A percentile compares a stretch with the other conserved stretches of the same genome.
phyloP scores from a whole-genome alignment of 2,888 invertebrate species.

The Graphium colonna region DNA sequence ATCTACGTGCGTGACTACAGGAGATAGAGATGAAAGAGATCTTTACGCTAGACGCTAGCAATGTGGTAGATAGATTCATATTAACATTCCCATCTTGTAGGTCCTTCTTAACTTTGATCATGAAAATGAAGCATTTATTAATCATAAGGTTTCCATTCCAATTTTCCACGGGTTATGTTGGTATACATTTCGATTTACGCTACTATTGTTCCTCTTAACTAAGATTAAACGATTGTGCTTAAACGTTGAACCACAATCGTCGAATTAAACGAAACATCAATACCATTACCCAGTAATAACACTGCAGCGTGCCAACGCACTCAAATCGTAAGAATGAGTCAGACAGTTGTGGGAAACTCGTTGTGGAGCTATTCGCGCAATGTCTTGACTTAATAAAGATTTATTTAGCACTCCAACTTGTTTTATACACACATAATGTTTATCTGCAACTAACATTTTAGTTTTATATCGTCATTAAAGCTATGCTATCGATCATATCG shows the following conservation, averaged over 20 bases:
- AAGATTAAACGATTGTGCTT: background rate
- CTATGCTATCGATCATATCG: background rate
- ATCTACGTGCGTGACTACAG: no score
- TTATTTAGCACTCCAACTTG: background rate
- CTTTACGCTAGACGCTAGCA: no score
- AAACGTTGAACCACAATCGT: background rate
- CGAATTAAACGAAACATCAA: background rate
- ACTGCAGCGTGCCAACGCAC: background rate
- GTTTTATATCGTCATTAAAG: background rate
- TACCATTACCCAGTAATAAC: background rate
- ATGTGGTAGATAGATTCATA: no score
- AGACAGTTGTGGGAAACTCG: conserved; percentile 15
- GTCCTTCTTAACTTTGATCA: no score
- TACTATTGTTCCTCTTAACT: background rate
- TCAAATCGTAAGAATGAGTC: conserved; percentile 12
- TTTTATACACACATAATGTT: background rate
- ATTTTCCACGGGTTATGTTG: no score
- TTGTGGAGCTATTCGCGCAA: conserved; percentile 7
- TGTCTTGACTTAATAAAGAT: background rate
- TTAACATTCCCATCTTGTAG: no score
- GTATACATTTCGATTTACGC: no score
- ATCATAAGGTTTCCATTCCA: no score
- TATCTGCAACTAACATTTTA: background rate
- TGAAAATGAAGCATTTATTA: no score
- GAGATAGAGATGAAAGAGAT: no score